Evolutionary conservation across 2,888 invertebrate species (phyloP).

Genomic region (Cosmia pyralina): DNA sequence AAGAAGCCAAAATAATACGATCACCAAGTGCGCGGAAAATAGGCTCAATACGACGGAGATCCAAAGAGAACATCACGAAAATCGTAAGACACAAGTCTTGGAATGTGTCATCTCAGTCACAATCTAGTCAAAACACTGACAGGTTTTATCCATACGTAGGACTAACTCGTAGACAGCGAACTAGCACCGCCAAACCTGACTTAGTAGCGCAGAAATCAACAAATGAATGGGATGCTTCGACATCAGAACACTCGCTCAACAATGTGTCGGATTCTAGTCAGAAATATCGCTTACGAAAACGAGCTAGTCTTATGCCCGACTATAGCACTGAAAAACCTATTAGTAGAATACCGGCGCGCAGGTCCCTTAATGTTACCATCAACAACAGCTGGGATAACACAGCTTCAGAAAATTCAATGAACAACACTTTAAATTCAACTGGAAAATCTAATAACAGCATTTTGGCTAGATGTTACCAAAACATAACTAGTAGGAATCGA

Average conservation of each 20-base stretch:
- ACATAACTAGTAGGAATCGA: conserved; percentile 69
- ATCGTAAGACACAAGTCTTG: conserved; percentile 92
- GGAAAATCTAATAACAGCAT: conserved; percentile 74
- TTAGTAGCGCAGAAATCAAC: conserved; percentile 70
- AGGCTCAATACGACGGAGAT: conserved; percentile 93
- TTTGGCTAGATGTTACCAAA: conserved; percentile 75
- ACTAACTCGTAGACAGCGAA: conserved; percentile 86
- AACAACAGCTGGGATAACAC: conserved; percentile 79
- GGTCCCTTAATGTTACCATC: conserved; percentile 79
- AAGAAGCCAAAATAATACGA: conserved; percentile 92
- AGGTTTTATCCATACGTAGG: conserved; percentile 89
- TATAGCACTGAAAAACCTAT: conserved; percentile 80
- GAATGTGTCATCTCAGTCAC: conserved; percentile 89
- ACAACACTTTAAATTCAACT: conserved; percentile 76
- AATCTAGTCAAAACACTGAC: conserved; percentile 81
- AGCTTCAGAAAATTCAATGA: conserved; percentile 78
- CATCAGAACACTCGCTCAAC: conserved; percentile 76
- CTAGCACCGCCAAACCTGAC: conserved; percentile 78
- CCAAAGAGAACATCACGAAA: conserved; percentile 91
- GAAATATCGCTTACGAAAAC: conserved; percentile 81
- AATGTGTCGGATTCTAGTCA: conserved; percentile 76
- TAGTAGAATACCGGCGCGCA: conserved; percentile 79
- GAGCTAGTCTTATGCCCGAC: conserved; percentile 80
- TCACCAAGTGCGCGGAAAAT: conserved; percentile 96
- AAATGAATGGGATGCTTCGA: conserved; percentile 79